These are phyloP conservation scores for Decapterus maruadsi DNA, from an alignment of 2,797 vertebrate genomes.

Conservation along the genomic window DNA sequence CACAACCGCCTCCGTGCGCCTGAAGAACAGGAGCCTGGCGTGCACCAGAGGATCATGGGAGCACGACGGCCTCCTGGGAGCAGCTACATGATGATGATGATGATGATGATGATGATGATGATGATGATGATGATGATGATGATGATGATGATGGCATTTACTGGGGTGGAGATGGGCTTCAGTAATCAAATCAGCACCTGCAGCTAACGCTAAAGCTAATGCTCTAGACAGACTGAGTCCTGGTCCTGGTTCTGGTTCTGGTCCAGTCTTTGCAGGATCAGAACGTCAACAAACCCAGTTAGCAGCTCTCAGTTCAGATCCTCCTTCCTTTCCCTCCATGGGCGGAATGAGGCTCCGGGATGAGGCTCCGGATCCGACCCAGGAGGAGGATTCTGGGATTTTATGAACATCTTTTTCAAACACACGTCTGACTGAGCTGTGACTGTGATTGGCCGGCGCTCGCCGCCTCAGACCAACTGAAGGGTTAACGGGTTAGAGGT, in stretches of 20 bases:
- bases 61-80: neutral
- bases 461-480: neutral
- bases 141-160: neutral
- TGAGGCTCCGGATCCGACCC: neutral
- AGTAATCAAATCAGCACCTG: no score
- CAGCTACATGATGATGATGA: neutral
- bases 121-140: neutral
- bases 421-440: neutral
- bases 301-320: no score
- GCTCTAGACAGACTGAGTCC: no score
- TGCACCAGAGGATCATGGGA: constrained; percentile 45
- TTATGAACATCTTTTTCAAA: neutral
- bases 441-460: constrained; percentile 42
- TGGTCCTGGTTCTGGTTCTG: no score
- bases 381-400: neutral
- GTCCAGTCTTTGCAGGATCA: no score
- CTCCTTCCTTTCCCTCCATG: no score
- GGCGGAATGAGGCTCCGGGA: no score
- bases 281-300: no score
- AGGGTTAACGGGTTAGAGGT: constrained; percentile 17
- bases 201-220: no score
- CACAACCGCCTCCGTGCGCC: neutral
- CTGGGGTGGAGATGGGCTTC: neutral
- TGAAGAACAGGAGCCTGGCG: neutral
- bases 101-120: neutral